phyloP scores from a whole-genome alignment of 2,797 vertebrate species.

The Anguilla anguilla region DNA sequence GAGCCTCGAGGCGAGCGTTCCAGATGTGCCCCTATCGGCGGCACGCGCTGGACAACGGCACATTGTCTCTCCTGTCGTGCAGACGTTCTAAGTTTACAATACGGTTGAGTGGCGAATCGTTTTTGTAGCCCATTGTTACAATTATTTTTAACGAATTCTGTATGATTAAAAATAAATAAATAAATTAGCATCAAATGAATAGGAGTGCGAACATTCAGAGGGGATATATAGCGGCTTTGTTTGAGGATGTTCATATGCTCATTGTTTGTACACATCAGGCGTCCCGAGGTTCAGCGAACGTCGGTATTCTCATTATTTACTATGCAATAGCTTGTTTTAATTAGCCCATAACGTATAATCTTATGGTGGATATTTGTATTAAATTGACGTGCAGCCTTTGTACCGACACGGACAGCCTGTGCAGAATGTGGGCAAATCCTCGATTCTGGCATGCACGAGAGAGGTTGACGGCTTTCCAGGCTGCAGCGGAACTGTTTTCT shows the following conservation, averaged over 20 bases:
- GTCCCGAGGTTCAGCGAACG: constrained; percentile 24
- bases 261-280: constrained; percentile 74
- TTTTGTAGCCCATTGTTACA: background rate
- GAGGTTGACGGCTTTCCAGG: background rate
- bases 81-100: constrained; percentile 3
- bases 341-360: background rate
- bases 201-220: constrained; percentile 19
- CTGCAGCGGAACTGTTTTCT: background rate
- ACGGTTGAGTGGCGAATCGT: background rate
- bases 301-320: constrained; percentile 10
- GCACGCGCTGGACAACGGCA: constrained; percentile 60
- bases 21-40: constrained; percentile 76
- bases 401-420: background rate
- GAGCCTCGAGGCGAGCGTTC: constrained; percentile 68
- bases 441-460: background rate
- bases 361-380: background rate
- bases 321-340: background rate
- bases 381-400: background rate
- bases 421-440: constrained; percentile 3
- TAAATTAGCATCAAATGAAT: constrained; percentile 8
- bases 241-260: constrained; percentile 61
- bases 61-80: constrained; percentile 52
- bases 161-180: background rate
- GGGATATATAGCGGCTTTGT: constrained; percentile 70
- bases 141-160: background rate